Base-by-base conservation (phyloP, 2,888 invertebrate genomes). In the Alsophila aescularia region DNA sequence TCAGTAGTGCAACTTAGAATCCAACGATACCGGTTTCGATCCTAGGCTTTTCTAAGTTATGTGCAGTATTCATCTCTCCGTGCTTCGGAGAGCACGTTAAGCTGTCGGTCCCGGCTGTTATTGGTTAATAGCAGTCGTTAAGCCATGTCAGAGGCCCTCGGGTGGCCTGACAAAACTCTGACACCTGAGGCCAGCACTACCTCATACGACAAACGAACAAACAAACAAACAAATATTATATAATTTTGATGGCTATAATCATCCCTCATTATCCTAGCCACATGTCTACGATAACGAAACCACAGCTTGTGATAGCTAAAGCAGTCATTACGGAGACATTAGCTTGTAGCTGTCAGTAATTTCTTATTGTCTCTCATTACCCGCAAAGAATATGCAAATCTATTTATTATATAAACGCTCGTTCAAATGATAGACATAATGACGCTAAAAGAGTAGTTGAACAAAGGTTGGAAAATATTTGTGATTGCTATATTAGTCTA, bases 281-380 rank as follows among this genome's bases (percentile, higher is more conserved):
- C 21, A 35, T 14, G 50, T 44, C 43, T 54, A 31, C 21, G 45
- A 50, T 45, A 56, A 13, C 41, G 45, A 50, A 45, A 56, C 43
- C 21, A 36, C 31, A 21, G 36, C 32, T 37, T 51, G 36, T 14
- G 35, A 45, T 41, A 55, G 31, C 37, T 18, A 34, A 45, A 16
- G 21, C 35, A 18, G 12, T 41, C 45, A 56, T 56, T 56, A 56
- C 40, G 13, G 41, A 37, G 44, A 32, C 45, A 50, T 50, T 44
- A 54, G 32, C 34, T 21, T 2, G 13, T 12, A 41, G 44, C 50
- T 40, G 21, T 44, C 50, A 36, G 50, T 51, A 31, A 45, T 45
- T 40, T 47, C 39, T 45, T 32, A 51, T 50, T 50, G 50, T 50
- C 21, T 43, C 43, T 49, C 40, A 39, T 41, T 53, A 16, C 40